A percentile compares a stretch with the other conserved stretches of the same genome.
These are phyloP conservation scores for Aporrectodea caliginosa DNA, from an alignment of 1,140 invertebrate genomes.

Conservation along the genomic window DNA sequence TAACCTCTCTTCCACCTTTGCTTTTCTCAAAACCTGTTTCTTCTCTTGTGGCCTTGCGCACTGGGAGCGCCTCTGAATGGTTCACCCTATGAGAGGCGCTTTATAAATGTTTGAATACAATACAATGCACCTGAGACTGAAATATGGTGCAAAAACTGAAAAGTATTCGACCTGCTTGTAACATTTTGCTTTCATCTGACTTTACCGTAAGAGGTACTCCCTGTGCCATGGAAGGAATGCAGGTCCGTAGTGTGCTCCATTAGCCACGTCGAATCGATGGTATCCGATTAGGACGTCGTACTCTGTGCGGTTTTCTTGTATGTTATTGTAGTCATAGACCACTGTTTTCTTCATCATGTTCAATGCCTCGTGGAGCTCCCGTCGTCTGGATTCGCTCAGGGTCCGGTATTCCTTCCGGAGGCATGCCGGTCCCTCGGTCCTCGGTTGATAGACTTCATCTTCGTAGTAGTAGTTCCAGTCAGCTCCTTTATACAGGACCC, in stretches of 20 bases:
- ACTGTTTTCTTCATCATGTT: background rate
- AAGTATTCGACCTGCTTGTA: too few species aligned
- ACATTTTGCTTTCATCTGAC: too few species aligned
- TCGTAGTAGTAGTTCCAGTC: background rate
- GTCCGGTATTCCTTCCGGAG: conserved; percentile 7
- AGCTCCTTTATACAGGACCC: background rate
- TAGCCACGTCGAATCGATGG: conserved; percentile 41
- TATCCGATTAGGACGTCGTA: conserved; percentile 44
- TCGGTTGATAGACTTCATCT: background rate
- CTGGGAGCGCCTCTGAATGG: too few species aligned
- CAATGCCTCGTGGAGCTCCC: background rate
- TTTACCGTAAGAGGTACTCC: conserved; percentile 11
- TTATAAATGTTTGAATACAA: too few species aligned
- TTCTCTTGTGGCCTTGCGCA: too few species aligned
- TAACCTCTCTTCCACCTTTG: too few species aligned
- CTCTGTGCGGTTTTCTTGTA: conserved; percentile 30
- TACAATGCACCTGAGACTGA: too few species aligned
- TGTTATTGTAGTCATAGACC: background rate
- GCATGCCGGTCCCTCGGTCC: background rate
- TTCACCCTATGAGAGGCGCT: too few species aligned
- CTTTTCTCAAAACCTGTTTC: too few species aligned
- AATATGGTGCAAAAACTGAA: too few species aligned
- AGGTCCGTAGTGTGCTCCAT: conserved; percentile 43
- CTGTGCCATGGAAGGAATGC: conserved; percentile 46
- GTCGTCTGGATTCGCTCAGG: background rate